Evolutionary conservation across 2,888 invertebrate species (phyloP).

Genomic region (Micropterix aruncella): DNA sequence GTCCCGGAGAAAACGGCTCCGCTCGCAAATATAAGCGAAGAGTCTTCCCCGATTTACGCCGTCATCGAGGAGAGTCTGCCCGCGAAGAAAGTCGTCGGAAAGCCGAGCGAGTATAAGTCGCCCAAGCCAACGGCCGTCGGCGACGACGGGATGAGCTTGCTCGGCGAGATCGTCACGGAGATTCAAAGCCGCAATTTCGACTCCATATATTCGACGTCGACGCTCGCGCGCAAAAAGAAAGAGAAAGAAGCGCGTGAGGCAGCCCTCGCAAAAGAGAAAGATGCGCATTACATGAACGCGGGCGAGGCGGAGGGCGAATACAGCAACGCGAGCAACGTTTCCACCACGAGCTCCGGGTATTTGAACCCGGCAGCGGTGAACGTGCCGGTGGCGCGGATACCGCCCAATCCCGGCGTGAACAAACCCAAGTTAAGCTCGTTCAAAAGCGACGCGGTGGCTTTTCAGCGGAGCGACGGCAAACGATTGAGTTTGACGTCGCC

Average conservation of each 20-base stretch:
- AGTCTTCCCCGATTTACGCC: conserved; percentile 57
- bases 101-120: conserved; percentile 32
- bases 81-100: conserved; percentile 24
- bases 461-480: conserved; percentile 3
- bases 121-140: conserved; percentile 39
- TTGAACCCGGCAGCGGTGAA: conserved; percentile 59
- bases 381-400: conserved; percentile 37
- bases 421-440: conserved; percentile 2
- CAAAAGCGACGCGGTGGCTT: conserved; percentile 15
- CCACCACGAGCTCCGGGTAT: conserved; percentile 59
- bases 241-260: conserved; percentile 23
- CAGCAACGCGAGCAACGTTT: conserved; percentile 43
- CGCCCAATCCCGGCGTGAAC: conserved; percentile 15
- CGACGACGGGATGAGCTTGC: conserved; percentile 57
- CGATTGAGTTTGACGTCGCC: conserved; percentile 3
- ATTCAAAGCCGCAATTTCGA: conserved; percentile 77
- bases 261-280: conserved; percentile 20
- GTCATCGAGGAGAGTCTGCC: conserved; percentile 70
- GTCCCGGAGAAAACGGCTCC: conserved; percentile 50
- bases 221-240: conserved; percentile 47
- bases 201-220: conserved; percentile 73
- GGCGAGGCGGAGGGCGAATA: conserved; percentile 48
- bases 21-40: conserved; percentile 47
- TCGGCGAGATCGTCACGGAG: conserved; percentile 79
- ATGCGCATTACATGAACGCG: conserved; percentile 47